Evolutionary conservation across 2,888 invertebrate genomes (phyloP), one percentile per base, ranked within the genome.

Genomic region (Calephelis perditalis): DNA sequence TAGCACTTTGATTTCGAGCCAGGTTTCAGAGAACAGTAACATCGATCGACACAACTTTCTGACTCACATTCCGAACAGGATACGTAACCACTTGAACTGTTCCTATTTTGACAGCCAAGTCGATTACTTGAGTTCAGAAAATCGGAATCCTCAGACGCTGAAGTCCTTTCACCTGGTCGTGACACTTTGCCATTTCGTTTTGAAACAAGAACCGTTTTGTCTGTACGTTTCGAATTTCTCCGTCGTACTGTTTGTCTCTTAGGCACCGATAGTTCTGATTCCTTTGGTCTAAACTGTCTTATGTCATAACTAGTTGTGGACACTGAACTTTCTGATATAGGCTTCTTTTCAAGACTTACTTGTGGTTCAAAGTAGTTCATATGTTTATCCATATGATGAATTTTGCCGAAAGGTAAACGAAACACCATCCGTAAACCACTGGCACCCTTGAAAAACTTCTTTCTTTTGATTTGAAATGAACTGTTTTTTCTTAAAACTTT

Each of bases 51-150:
- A 74, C 96, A 96, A 11, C 96, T 95, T 70, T 96, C 96, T 3
- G 96, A 96, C 74, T 97, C 96, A 76, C 97, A 97, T 80, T 97
- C 97, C 52, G 96, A 96, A 78, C 96, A 97, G 3, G 96, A 96
- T 1, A 96, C 96, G 75, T 96, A 96, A 70, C 93, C 93, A 71
- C 93, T 93, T 7, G 93, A 93, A 72, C 93, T 93, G 69, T 93
- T 93, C 49, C 93, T 77, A 66, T 93, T 93, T 65, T 92, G 91
- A 64, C 92, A 93, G 58, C 91, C 92, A 5, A 92, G 78, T 61
- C 92, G 84, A 68, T 93, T 92, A 68, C 92, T 92, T 2, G 93
- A 79, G 3, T 92, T 91, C 63, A 91, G 73, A 71, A 91, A 91
- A 67, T 93, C 92, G 0, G 93, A 93, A 60, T 93, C 93, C 75